phyloP scores from a whole-genome alignment of 1,140 invertebrate genomes.

The Pseudoatta argentina region DNA sequence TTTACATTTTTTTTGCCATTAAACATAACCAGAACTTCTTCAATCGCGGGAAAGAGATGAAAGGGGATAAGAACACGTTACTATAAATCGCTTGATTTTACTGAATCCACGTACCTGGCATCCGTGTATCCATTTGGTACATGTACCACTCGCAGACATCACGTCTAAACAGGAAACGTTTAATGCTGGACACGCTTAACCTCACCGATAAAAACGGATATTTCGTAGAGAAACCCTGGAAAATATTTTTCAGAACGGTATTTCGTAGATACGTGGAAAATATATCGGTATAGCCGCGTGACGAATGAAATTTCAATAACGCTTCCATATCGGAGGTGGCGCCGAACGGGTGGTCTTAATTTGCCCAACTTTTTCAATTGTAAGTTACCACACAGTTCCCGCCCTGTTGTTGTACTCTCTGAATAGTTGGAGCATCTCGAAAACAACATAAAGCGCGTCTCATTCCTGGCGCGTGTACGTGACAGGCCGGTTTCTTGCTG shows the following conservation, averaged over 20 bases:
- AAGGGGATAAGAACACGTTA: conserved; percentile 58
- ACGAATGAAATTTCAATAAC: conserved; percentile 42
- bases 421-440: conserved; percentile 58
- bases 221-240: conserved; percentile 9
- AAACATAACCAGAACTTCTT: conserved; percentile 54
- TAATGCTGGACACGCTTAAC: conserved; percentile 55
- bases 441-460: conserved; percentile 58
- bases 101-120: conserved; percentile 56
- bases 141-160: conserved; percentile 46
- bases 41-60: background rate
- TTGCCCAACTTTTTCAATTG: conserved; percentile 61
- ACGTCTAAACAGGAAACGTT: conserved; percentile 55
- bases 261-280: conserved; percentile 1
- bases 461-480: conserved; percentile 57
- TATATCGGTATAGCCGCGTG: conserved; percentile 6
- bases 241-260: conserved; percentile 46
- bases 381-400: conserved; percentile 45
- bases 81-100: conserved; percentile 55
- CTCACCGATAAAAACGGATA: conserved; percentile 49
- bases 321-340: background rate
- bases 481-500: conserved; percentile 52
- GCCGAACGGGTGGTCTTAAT: conserved; percentile 47
- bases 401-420: conserved; percentile 4
- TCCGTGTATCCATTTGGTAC: conserved; percentile 48
- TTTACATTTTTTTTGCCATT: conserved; percentile 52